These are phyloP conservation scores for Camptogramma bilineatum DNA, from an alignment of 2,888 invertebrate species.

Conservation along the genomic window DNA sequence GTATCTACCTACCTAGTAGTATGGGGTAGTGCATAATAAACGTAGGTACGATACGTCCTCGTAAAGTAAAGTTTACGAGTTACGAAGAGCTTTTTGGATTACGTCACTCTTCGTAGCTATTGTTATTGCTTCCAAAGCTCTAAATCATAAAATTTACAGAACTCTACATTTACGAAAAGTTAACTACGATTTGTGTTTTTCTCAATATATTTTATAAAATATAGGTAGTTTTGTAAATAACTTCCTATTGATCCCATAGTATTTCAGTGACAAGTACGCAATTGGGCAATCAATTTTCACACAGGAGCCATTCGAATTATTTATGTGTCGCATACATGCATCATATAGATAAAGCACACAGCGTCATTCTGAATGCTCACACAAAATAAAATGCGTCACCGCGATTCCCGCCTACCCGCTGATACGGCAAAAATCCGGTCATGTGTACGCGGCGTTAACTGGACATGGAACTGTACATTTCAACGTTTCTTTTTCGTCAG, in stretches of 20 bases:
- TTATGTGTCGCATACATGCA: constrained; percentile 58
- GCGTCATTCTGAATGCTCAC: constrained; percentile 47
- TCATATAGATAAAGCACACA: constrained; percentile 57
- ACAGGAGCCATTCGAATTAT: constrained; percentile 60
- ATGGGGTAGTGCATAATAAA: constrained; percentile 1
- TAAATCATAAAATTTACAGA: background rate
- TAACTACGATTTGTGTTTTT: background rate
- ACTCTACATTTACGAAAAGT: background rate
- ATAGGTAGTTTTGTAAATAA: constrained; percentile 2
- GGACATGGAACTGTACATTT: constrained; percentile 44
- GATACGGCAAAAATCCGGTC: constrained; percentile 48
- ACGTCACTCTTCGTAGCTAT: background rate
- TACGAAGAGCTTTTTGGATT: background rate
- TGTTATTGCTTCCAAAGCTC: background rate
- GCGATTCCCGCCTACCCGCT: constrained; percentile 43
- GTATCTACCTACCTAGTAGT: too few species aligned
- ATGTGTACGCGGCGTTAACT: constrained; percentile 46
- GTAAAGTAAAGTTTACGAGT: background rate
- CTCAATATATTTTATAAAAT: background rate
- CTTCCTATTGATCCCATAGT: constrained; percentile 1
- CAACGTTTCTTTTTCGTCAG: constrained; percentile 39
- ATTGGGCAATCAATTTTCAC: constrained; percentile 38
- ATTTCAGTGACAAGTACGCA: constrained; percentile 17
- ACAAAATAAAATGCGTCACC: constrained; percentile 61
- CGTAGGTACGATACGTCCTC: background rate